These are phyloP conservation scores for Nycticryphes semicollaris DNA, from an alignment of 2,113 vertebrate species.

Conservation along the genomic window DNA sequence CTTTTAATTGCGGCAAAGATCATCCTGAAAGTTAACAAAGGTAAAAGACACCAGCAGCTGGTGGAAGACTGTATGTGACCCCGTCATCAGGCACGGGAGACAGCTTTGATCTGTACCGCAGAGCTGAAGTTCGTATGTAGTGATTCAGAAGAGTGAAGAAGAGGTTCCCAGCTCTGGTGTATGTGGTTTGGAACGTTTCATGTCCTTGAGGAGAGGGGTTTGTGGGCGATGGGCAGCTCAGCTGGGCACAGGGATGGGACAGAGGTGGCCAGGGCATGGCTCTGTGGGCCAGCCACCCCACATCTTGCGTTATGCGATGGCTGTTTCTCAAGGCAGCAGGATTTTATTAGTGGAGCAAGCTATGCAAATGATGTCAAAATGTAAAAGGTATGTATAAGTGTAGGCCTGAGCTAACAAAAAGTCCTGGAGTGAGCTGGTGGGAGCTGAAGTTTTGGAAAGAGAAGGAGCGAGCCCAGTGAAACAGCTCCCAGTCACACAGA, in stretches of 20 bases:
- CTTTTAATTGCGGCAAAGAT: neutral
- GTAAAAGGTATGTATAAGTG: neutral
- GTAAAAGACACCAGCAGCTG: conserved; percentile 27
- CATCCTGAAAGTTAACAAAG: neutral
- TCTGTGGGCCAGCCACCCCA: neutral
- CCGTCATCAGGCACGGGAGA: neutral
- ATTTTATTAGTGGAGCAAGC: neutral
- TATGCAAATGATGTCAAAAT: neutral
- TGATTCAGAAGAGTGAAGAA: neutral
- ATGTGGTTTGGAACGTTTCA: neutral
- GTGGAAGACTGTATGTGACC: neutral
- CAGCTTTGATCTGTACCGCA: neutral
- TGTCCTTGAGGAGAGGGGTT: neutral
- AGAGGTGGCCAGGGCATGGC: neutral
- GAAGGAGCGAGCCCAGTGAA: neutral
- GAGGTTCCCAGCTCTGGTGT: neutral
- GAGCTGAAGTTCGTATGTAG: neutral
- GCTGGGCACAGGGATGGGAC: neutral
- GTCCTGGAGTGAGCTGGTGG: neutral
- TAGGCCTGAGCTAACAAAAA: neutral
- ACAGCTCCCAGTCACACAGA: neutral
- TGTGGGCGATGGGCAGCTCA: neutral
- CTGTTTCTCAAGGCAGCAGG: neutral
- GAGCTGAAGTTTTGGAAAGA: neutral
- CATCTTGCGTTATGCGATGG: neutral